Percentiles rank a stretch among this genome's conserved stretches.
Evolutionary conservation across 2,888 invertebrate genomes (phyloP).

Genomic region (Tribolium freemani): DNA sequence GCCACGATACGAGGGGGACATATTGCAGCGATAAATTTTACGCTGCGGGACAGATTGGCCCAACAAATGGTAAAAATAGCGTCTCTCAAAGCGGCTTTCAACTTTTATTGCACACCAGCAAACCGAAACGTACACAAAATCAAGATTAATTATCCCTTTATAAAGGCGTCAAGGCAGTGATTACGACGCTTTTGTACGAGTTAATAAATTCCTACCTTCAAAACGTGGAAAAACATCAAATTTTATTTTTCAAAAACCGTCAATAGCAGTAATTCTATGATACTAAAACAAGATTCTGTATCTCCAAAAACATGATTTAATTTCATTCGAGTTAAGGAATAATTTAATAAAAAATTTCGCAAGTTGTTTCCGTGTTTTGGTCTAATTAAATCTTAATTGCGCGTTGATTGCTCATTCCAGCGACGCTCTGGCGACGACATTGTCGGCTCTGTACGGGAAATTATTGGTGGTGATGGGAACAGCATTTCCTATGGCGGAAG

Average conservation of each 20-base stretch:
- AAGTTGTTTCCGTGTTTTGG: not conserved
- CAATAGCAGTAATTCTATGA: too few species aligned
- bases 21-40: slow-evolving; percentile 12
- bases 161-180: not conserved
- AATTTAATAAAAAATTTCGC: not conserved
- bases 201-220: too few species aligned
- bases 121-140: not conserved
- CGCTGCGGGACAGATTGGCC: not conserved
- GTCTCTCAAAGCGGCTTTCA: not conserved
- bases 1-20: slow-evolving; percentile 10
- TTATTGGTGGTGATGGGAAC: slow-evolving; percentile 94
- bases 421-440: slow-evolving; percentile 88
- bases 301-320: too few species aligned
- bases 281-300: too few species aligned
- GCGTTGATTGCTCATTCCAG: slow-evolving; percentile 68
- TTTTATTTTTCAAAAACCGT: too few species aligned
- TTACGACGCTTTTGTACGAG: not conserved
- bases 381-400: slow-evolving; percentile 7
- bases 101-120: not conserved
- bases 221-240: too few species aligned
- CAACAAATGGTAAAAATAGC: not conserved
- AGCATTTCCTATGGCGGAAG: slow-evolving; percentile 96
- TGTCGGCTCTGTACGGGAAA: slow-evolving; percentile 95
- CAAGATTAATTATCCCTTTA: not conserved
- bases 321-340: too few species aligned